These are phyloP conservation scores for Drosophila ironensis DNA, from an alignment of 1,140 invertebrate genomes.

Conservation along the genomic window DNA sequence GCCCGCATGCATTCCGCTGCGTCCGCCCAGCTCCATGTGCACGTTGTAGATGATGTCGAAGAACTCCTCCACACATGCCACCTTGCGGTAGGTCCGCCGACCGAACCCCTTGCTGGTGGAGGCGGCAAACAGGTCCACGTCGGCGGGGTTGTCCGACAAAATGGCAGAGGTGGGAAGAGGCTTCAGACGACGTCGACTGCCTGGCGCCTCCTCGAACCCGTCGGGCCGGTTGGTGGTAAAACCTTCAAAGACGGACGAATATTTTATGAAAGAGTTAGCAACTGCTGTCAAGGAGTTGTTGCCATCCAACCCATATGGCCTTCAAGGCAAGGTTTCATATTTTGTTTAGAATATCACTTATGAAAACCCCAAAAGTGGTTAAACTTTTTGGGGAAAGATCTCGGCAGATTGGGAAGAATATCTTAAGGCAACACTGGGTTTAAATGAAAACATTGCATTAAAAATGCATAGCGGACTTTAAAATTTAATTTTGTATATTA, in stretches of 20 bases:
- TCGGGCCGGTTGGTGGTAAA: constrained; percentile 78
- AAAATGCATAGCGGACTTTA: too few relatives aligned
- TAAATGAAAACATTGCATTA: too few relatives aligned
- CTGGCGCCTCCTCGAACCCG: constrained; percentile 65
- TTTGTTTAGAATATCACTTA: too few relatives aligned
- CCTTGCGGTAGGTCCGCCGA: constrained; percentile 89
- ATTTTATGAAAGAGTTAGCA: too few relatives aligned
- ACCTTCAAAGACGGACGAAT: constrained; percentile 16
- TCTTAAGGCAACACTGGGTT: too few relatives aligned
- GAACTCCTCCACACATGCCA: constrained; percentile 97
- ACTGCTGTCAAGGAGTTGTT: too few relatives aligned
- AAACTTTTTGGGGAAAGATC: too few relatives aligned
- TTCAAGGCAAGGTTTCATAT: too few relatives aligned
- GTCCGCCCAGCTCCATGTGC: constrained; percentile 94
- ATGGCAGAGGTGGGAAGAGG: constrained; percentile 58
- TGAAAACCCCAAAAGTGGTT: too few relatives aligned
- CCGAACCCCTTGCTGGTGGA: constrained; percentile 83
- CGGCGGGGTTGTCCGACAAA: constrained; percentile 69
- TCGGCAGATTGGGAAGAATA: too few relatives aligned
- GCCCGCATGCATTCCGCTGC: constrained; percentile 95
- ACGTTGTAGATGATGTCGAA: constrained; percentile 98
- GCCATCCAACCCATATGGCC: too few relatives aligned
- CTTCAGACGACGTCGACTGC: constrained; percentile 53
- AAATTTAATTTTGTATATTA: too few relatives aligned
- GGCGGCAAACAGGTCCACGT: constrained; percentile 73